phyloP scores from a whole-genome alignment of 1,140 invertebrate genomes.

The Cydia strobilella region DNA sequence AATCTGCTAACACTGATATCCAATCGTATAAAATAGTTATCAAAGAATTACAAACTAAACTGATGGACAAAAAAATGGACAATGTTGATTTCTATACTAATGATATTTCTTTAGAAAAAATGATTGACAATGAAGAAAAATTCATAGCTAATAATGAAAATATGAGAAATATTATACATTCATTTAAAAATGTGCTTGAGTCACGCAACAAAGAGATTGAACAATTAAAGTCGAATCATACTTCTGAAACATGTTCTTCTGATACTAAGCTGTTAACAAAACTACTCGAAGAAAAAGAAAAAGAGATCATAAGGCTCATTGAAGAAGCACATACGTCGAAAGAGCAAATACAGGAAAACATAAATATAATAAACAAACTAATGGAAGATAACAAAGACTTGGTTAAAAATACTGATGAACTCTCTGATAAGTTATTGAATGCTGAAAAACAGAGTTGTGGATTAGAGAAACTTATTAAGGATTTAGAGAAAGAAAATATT shows the following conservation, averaged over 20 bases:
- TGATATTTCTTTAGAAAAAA: conserved; percentile 50
- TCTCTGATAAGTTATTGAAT: conserved; percentile 36
- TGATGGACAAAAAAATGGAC: conserved; percentile 46
- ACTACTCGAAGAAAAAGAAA: conserved; percentile 47
- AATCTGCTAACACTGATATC: conserved; percentile 52
- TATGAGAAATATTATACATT: conserved; percentile 62
- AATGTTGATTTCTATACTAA: conserved; percentile 40
- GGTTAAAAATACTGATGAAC: conserved; percentile 38
- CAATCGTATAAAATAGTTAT: conserved; percentile 58
- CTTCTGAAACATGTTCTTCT: conserved; percentile 36
- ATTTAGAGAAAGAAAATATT: conserved; percentile 40
- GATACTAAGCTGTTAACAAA: conserved; percentile 34
- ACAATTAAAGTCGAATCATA: conserved; percentile 45
- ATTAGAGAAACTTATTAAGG: conserved; percentile 37
- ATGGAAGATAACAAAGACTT: conserved; percentile 41
- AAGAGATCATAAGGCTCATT: conserved; percentile 42
- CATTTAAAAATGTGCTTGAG: conserved; percentile 54
- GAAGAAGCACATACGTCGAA: conserved; percentile 48
- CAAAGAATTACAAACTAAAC: conserved; percentile 59
- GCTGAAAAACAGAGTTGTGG: conserved; percentile 38
- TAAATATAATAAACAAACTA: conserved; percentile 40
- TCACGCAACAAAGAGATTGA: conserved; percentile 55
- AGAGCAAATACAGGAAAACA: conserved; percentile 42
- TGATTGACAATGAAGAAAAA: conserved; percentile 63
- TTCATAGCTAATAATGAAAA: conserved; percentile 71